A percentile compares a stretch with the other conserved stretches of the same genome.
phyloP scores from a whole-genome alignment of 2,888 invertebrate genomes.

The Drosophila limbata region DNA sequence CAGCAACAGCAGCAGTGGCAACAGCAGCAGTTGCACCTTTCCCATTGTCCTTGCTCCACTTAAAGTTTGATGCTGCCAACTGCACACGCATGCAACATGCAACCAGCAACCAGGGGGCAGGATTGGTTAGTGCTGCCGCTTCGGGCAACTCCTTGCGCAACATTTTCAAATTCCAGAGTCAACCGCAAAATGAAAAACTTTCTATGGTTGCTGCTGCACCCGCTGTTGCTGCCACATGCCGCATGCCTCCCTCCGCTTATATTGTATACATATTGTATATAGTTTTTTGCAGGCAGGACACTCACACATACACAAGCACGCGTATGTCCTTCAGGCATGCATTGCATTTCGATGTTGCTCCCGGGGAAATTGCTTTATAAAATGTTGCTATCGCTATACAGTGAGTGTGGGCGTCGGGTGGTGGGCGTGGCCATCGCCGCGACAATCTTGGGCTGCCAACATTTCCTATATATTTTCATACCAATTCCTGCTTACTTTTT shows the following conservation, averaged over 20 bases:
- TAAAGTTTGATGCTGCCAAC: conserved; percentile 69
- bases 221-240: conserved; percentile 9
- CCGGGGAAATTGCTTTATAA: conserved; percentile 76
- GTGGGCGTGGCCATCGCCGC: conserved; percentile 61
- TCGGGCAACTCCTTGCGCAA: conserved; percentile 70
- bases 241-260: conserved; percentile 42
- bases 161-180: conserved; percentile 78
- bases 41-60: conserved; percentile 81
- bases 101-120: conserved; percentile 10
- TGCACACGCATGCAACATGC: conserved; percentile 58
- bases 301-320: conserved; percentile 42
- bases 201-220: conserved; percentile 60
- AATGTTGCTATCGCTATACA: conserved; percentile 73
- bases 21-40: conserved; percentile 38
- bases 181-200: conserved; percentile 80
- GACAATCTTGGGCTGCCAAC: conserved; percentile 46
- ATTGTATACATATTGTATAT: conserved; percentile 74
- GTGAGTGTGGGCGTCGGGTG: conserved; percentile 32
- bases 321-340: conserved; percentile 72
- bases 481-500: conserved; percentile 18
- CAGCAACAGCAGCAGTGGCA: conserved; percentile 43
- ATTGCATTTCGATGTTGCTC: conserved; percentile 74
- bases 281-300: conserved; percentile 47
- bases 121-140: conserved; percentile 37
- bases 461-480: conserved; percentile 36